Conservation (phyloP, 2,888 invertebrate genomes). For the Chymomyza amoena region DNA sequence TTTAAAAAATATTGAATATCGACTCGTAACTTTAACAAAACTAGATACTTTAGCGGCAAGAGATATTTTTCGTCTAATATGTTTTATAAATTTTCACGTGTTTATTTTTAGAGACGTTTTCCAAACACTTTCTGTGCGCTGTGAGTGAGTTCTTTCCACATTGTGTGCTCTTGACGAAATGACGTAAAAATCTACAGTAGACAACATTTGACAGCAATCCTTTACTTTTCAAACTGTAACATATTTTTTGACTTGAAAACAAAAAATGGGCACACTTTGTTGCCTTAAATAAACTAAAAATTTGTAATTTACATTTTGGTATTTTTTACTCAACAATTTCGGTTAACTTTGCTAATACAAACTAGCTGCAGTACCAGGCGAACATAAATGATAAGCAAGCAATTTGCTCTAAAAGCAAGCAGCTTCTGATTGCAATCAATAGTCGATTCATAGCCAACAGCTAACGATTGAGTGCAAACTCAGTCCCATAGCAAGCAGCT, state of each 20-base stretch:
- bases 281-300: too few relatives aligned
- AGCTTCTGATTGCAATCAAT: neutral
- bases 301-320: too few relatives aligned
- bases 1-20: neutral
- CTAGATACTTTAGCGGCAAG: neutral
- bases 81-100: neutral
- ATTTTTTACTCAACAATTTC: neutral
- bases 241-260: too few relatives aligned
- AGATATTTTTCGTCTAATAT: neutral
- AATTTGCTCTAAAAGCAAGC: neutral
- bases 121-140: slow-evolving; percentile 38
- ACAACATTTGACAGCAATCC: neutral
- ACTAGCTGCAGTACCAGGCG: neutral
- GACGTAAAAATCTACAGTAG: slow-evolving; percentile 6
- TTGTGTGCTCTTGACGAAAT: slow-evolving; percentile 1
- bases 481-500: neutral
- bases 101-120: slow-evolving; percentile 58
- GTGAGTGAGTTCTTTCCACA: slow-evolving; percentile 4
- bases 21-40: neutral
- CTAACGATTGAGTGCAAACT: neutral
- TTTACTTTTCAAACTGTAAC: too few relatives aligned
- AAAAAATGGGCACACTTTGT: too few relatives aligned
- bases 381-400: neutral
- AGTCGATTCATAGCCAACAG: neutral
- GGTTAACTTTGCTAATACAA: neutral